These are phyloP conservation scores for Harpagifer antarcticus DNA, from an alignment of 2,797 vertebrate genomes.

Conservation along the genomic window DNA sequence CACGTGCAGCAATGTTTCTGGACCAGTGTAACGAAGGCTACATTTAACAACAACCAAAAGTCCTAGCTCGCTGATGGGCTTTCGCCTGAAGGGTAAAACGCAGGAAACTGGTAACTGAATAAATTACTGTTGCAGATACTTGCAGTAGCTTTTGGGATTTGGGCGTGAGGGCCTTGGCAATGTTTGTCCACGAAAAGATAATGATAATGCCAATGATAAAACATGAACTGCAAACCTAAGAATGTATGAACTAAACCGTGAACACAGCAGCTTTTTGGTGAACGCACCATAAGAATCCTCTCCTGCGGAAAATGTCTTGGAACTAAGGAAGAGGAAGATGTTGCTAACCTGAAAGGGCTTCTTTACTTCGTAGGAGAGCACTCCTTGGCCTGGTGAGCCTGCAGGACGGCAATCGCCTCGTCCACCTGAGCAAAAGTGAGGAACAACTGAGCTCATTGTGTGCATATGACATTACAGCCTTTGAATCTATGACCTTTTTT, in stretches of 20 bases:
- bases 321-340: background rate
- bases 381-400: constrained; percentile 90
- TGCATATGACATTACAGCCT: no score
- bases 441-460: no score
- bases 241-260: background rate
- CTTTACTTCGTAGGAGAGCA: constrained; percentile 79
- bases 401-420: constrained; percentile 93
- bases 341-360: constrained; percentile 65
- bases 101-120: background rate
- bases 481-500: no score
- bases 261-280: background rate
- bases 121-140: background rate
- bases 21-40: background rate
- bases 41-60: background rate
- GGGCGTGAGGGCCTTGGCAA: no score
- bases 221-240: background rate
- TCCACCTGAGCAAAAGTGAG: constrained; percentile 85
- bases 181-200: background rate
- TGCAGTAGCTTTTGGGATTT: background rate
- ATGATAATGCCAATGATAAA: background rate
- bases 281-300: background rate
- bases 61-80: background rate
- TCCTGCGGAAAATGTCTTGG: background rate
- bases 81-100: background rate
- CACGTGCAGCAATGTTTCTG: background rate